phyloP scores from a whole-genome alignment of 2,888 invertebrate species.

The Dysmachus trigonus region DNA sequence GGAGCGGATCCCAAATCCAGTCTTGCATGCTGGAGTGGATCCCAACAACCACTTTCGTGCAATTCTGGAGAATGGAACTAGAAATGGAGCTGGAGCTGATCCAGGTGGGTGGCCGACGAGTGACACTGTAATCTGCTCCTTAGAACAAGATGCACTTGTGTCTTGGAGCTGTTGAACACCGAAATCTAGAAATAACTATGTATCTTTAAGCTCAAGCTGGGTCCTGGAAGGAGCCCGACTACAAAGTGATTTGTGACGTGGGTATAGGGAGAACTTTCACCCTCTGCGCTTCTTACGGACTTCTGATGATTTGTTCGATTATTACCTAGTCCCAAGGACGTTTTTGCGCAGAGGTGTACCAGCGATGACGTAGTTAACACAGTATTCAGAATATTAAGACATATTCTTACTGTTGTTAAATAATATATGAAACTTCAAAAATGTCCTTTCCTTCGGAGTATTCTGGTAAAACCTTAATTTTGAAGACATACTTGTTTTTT shows the following conservation, averaged over 20 bases:
- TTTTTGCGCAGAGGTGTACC: neutral
- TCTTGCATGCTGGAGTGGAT: too few species aligned
- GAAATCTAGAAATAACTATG: neutral
- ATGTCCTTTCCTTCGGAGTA: too few species aligned
- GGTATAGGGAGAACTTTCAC: neutral
- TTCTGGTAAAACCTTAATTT: too few species aligned
- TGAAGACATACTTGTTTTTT: too few species aligned
- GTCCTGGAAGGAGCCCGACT: neutral
- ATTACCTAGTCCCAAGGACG: slow-evolving; percentile 24
- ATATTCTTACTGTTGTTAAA: neutral
- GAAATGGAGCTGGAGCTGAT: neutral
- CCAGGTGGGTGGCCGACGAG: slow-evolving; percentile 1
- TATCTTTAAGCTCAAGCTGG: neutral
- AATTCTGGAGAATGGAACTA: too few species aligned
- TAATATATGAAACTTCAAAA: too few species aligned
- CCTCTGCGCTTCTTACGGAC: neutral
- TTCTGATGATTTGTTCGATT: neutral
- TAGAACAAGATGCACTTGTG: neutral
- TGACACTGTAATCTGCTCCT: neutral
- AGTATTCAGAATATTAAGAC: neutral
- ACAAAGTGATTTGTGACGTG: neutral
- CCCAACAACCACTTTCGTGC: too few species aligned
- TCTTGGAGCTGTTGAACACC: neutral
- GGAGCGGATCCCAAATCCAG: neutral
- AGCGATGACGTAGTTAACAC: neutral